Evolutionary conservation across 2,113 vertebrate species (phyloP).

Genomic region (Rissa tridactyla): DNA sequence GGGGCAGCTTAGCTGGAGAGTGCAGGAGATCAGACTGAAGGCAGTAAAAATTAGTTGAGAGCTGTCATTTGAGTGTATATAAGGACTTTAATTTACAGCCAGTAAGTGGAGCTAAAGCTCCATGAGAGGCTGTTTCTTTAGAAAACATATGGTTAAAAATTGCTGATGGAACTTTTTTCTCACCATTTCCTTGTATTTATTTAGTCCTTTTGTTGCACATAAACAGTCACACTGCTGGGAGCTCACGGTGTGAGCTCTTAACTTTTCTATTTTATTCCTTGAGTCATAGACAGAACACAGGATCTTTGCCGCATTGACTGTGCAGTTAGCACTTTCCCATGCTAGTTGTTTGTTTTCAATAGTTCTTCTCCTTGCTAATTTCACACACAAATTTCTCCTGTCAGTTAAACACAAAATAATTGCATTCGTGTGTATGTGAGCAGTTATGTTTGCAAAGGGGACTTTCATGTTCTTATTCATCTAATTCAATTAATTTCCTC

Average conservation of each 20-base stretch:
- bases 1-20: neutral
- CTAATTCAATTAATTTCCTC: conserved; percentile 1
- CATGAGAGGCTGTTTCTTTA: neutral
- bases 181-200: conserved; percentile 19
- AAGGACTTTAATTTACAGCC: conserved; percentile 64
- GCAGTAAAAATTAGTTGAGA: neutral
- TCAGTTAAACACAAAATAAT: neutral
- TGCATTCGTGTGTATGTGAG: neutral
- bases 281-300: conserved; percentile 21
- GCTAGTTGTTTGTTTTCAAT: neutral
- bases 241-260: conserved; percentile 54
- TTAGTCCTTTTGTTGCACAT: conserved; percentile 40
- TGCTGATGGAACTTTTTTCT: conserved; percentile 11
- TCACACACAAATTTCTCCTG: neutral
- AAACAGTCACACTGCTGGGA: conserved; percentile 30
- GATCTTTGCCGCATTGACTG: neutral
- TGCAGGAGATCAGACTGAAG: neutral
- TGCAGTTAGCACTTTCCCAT: neutral
- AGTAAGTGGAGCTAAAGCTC: conserved; percentile 80
- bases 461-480: neutral
- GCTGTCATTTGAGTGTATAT: neutral
- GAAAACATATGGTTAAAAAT: conserved; percentile 11
- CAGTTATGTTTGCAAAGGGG: neutral
- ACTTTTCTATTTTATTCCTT: conserved; percentile 51
- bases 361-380: neutral